Conservation (phyloP, 2,113 vertebrate species). For the Oophaga pumilio region DNA sequence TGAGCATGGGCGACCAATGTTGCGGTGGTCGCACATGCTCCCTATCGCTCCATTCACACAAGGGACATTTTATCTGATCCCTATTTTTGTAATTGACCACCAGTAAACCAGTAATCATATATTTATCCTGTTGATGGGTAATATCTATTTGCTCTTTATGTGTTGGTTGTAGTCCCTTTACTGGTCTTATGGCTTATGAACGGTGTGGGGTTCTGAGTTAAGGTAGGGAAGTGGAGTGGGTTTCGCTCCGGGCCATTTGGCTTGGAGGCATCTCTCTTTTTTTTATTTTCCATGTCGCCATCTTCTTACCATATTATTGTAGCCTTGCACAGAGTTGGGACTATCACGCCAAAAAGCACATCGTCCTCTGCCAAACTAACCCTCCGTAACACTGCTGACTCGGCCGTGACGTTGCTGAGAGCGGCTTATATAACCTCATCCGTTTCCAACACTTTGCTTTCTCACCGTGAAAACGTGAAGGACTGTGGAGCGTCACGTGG, state of each 20-base stretch:
- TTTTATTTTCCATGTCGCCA: not conserved
- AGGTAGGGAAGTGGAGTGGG: not conserved
- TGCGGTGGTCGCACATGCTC: too few species aligned
- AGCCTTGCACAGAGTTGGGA: not conserved
- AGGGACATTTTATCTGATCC: too few species aligned
- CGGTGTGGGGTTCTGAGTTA: too few species aligned
- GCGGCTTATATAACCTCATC: conserved; percentile 3
- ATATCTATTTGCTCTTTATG: not conserved
- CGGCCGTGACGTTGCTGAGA: not conserved
- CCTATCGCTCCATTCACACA: too few species aligned
- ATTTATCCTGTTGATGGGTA: too few species aligned
- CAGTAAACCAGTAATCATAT: too few species aligned
- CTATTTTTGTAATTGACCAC: too few species aligned
- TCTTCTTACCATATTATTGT: not conserved
- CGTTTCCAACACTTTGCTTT: not conserved
- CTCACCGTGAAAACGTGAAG: not conserved
- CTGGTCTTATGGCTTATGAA: not conserved
- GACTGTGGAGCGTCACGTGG: not conserved
- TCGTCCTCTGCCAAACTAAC: conserved; percentile 13
- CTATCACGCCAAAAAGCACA: conserved; percentile 5
- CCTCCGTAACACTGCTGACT: not conserved
- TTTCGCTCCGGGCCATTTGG: not conserved
- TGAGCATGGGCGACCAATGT: too few species aligned
- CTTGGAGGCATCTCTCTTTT: not conserved
- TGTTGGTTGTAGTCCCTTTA: not conserved